phyloP scores from a whole-genome alignment of 2,888 invertebrate species.

The Rutpela maculata region DNA sequence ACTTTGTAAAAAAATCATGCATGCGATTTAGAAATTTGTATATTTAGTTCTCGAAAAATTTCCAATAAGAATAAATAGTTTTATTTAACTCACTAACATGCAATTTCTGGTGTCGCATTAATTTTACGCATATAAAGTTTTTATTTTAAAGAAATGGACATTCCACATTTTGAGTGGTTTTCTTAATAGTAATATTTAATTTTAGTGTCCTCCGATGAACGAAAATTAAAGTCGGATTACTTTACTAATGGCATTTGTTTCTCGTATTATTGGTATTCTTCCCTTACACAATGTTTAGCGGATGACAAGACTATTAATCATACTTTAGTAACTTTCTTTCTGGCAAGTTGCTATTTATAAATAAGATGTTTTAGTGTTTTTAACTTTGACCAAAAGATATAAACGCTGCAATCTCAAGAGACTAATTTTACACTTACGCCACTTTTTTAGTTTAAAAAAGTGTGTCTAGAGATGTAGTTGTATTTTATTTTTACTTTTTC shows the following conservation, averaged over 20 bases:
- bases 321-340: neutral
- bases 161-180: too few species aligned
- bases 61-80: too few species aligned
- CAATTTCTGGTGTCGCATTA: too few species aligned
- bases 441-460: neutral
- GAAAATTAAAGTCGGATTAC: neutral
- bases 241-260: neutral
- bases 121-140: too few species aligned
- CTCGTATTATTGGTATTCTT: neutral
- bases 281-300: neutral
- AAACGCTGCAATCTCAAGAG: neutral
- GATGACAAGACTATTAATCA: neutral
- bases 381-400: neutral
- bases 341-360: neutral
- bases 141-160: too few species aligned
- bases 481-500: neutral
- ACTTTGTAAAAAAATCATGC: too few species aligned
- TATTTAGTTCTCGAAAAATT: too few species aligned
- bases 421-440: neutral
- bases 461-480: neutral
- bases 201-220: neutral
- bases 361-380: neutral
- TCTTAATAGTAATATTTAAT: too few species aligned
- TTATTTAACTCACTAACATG: too few species aligned
- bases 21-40: too few species aligned